A percentile compares a stretch with the other conserved stretches of the same genome.
These are phyloP conservation scores for Dermochelys coriacea DNA, from an alignment of 2,797 vertebrate genomes.

Conservation along the genomic window DNA sequence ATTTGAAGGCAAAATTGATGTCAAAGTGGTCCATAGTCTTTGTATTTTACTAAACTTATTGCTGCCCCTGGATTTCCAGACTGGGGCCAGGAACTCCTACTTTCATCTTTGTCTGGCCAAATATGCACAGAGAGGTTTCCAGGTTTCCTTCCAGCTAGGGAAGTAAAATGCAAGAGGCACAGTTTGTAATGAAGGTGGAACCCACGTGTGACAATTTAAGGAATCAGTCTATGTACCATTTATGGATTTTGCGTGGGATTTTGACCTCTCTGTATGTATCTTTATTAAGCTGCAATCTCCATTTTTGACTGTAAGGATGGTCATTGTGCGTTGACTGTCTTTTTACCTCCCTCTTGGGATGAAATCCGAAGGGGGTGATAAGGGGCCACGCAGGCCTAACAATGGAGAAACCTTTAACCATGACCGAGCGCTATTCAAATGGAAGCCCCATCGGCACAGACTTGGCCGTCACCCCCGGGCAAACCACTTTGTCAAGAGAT, in stretches of 20 bases:
- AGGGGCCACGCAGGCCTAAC: not conserved
- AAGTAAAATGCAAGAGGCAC: not conserved
- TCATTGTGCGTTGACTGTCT: not conserved
- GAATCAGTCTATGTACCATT: not conserved
- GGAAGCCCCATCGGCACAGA: not conserved
- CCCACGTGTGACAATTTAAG: not conserved
- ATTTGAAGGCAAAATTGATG: not conserved
- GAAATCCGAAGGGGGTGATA: not conserved
- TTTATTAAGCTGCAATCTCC: not conserved
- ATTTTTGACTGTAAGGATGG: not conserved
- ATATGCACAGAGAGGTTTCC: too few species aligned
- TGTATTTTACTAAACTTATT: not conserved
- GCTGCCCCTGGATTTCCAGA: not conserved
- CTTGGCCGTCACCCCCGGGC: fast-evolving
- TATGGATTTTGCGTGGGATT: not conserved
- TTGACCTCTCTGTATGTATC: not conserved
- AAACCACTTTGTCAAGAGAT: not conserved
- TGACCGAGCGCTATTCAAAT: not conserved
- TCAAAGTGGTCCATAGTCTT: not conserved
- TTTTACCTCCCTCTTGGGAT: not conserved
- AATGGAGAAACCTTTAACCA: not conserved
- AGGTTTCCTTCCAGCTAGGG: not conserved
- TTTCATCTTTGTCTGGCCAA: not conserved
- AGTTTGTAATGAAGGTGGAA: not conserved
- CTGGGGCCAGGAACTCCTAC: not conserved